Evolutionary conservation across 1,140 invertebrate genomes (phyloP).

Genomic region (Bombus terrestris): DNA sequence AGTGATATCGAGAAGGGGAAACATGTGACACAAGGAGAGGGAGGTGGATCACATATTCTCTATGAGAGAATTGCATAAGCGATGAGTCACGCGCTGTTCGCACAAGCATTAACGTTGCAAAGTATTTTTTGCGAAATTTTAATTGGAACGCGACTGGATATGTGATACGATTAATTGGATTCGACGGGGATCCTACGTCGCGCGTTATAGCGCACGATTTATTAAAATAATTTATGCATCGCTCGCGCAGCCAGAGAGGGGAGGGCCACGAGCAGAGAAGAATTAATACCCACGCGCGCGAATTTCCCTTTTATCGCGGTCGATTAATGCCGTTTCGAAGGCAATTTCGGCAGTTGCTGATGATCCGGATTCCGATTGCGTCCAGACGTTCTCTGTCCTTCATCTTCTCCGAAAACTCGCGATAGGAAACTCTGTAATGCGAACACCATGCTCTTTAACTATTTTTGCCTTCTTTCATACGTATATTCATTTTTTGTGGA

Average conservation of each 20-base stretch:
- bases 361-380: background rate
- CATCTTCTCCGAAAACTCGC: too few relatives aligned
- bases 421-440: too few relatives aligned
- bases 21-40: background rate
- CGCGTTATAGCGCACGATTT: constrained; percentile 34
- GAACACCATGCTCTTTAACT: too few relatives aligned
- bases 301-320: constrained; percentile 35
- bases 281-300: constrained; percentile 25
- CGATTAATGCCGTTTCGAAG: constrained; percentile 32
- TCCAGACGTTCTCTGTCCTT: background rate
- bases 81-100: constrained; percentile 32
- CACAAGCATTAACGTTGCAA: constrained; percentile 40
- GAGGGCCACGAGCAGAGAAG: background rate
- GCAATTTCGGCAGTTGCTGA: background rate
- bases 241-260: background rate
- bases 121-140: constrained; percentile 42
- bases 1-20: too few relatives aligned
- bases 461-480: too few relatives aligned
- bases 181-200: constrained; percentile 36
- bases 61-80: constrained; percentile 34
- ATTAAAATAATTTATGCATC: constrained; percentile 44
- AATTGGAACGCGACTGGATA: constrained; percentile 38
- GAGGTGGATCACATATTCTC: constrained; percentile 10
- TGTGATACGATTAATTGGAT: constrained; percentile 47
- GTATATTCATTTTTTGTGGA: too few relatives aligned